A percentile compares a stretch with the other conserved stretches of the same genome.
Conservation (phyloP, 2,888 invertebrate genomes). For the Drosophila lacicola region DNA sequence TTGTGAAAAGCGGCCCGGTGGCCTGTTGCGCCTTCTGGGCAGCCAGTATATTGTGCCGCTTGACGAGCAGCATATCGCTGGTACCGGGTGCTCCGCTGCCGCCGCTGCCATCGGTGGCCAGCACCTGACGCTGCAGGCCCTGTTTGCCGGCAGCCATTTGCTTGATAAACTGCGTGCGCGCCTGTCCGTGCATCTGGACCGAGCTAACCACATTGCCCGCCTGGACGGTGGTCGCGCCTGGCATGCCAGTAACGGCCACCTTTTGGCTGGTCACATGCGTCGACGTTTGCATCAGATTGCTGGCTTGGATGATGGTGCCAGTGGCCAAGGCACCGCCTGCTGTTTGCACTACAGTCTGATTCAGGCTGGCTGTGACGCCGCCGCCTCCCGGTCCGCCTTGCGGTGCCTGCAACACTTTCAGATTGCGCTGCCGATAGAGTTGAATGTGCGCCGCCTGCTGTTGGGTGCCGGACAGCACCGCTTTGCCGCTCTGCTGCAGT, state of each 20-base stretch:
- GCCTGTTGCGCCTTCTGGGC: slow-evolving; percentile 85
- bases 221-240: slow-evolving; percentile 65
- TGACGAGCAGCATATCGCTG: slow-evolving; percentile 87
- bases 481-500: slow-evolving; percentile 82
- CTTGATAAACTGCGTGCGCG: slow-evolving; percentile 84
- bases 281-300: slow-evolving; percentile 80
- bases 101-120: slow-evolving; percentile 85
- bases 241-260: slow-evolving; percentile 83
- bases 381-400: slow-evolving; percentile 42
- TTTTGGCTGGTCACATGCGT: slow-evolving; percentile 85
- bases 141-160: slow-evolving; percentile 85
- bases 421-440: slow-evolving; percentile 84
- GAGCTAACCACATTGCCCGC: slow-evolving; percentile 83
- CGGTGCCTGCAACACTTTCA: slow-evolving; percentile 81
- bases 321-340: slow-evolving; percentile 80
- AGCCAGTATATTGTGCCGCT: slow-evolving; percentile 85
- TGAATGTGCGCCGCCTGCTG: slow-evolving; percentile 83
- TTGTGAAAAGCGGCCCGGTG: slow-evolving; percentile 85
- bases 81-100: slow-evolving; percentile 82
- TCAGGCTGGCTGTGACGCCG: slow-evolving; percentile 40
- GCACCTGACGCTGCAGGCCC: slow-evolving; percentile 86
- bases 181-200: slow-evolving; percentile 85
- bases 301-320: slow-evolving; percentile 84
- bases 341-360: slow-evolving; percentile 82
- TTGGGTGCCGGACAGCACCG: slow-evolving; percentile 68